A percentile compares a stretch with the other conserved stretches of the same genome.
phyloP scores from a whole-genome alignment of 2,888 invertebrate species.

The Drosophila antonietae region DNA sequence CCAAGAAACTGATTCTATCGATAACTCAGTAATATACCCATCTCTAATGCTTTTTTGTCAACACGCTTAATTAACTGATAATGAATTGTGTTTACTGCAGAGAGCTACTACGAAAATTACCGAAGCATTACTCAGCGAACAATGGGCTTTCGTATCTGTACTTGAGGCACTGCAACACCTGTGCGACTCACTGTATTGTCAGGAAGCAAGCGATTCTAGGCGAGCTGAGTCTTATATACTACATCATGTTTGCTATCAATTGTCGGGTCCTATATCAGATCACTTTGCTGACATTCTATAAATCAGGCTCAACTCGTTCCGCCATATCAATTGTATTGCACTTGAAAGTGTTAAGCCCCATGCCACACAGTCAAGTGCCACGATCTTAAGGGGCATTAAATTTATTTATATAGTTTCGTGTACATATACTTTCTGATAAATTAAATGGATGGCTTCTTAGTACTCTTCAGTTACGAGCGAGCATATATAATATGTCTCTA shows the following conservation, averaged over 20 bases:
- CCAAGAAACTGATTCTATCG: neutral
- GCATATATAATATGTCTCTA: neutral
- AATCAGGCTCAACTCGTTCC: constrained; percentile 47
- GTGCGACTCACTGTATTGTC: constrained; percentile 7
- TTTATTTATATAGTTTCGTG: constrained; percentile 48
- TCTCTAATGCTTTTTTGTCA: constrained; percentile 20
- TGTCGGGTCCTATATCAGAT: constrained; percentile 9
- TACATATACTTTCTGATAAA: constrained; percentile 57
- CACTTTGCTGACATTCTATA: constrained; percentile 8
- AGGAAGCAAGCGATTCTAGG: neutral
- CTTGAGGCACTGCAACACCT: constrained; percentile 2
- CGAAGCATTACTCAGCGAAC: constrained; percentile 30
- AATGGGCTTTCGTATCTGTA: constrained; percentile 22
- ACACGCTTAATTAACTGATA: constrained; percentile 56
- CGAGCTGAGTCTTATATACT: neutral
- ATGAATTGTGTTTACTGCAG: constrained; percentile 6
- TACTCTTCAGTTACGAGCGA: neutral
- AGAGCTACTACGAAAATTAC: constrained; percentile 18
- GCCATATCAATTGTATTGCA: constrained; percentile 48
- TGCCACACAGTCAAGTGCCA: constrained; percentile 58
- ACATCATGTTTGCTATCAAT: constrained; percentile 18
- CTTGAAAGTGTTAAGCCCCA: constrained; percentile 36
- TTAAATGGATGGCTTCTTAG: constrained; percentile 63
- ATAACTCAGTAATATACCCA: neutral
- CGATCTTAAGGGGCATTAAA: constrained; percentile 63